These are phyloP conservation scores for Calephelis perditalis DNA, from an alignment of 2,888 invertebrate genomes.

Conservation along the genomic window DNA sequence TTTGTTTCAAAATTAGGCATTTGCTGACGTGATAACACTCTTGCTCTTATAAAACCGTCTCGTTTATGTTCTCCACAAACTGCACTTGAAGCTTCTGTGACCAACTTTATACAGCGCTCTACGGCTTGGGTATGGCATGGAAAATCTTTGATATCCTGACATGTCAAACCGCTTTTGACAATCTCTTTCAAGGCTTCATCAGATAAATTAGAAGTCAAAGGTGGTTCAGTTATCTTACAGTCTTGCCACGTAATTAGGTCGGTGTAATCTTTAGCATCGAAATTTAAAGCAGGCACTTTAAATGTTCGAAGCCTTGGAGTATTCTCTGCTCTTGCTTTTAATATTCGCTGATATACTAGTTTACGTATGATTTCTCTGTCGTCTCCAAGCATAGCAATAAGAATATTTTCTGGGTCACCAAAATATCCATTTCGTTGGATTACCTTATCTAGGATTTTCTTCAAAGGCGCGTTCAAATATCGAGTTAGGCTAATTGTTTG, in stretches of 20 bases:
- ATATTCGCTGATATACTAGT: slow-evolving; percentile 17
- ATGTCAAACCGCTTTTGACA: not conserved
- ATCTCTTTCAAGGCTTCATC: not conserved
- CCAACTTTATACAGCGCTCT: not conserved
- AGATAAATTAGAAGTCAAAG: not conserved
- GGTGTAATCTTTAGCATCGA: slow-evolving; percentile 7
- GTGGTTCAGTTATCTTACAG: not conserved
- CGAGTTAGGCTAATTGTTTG: not conserved
- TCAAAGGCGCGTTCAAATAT: not conserved
- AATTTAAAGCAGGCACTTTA: slow-evolving; percentile 12
- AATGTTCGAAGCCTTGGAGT: not conserved
- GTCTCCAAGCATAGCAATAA: slow-evolving; percentile 20
- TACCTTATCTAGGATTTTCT: slow-evolving; percentile 14
- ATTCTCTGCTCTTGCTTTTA: slow-evolving; percentile 21
- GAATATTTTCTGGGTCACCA: slow-evolving; percentile 20
- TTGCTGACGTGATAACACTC: not conserved
- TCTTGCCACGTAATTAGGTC: slow-evolving; percentile 1
- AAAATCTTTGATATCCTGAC: not conserved
- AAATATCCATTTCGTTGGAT: slow-evolving; percentile 21
- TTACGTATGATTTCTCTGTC: slow-evolving; percentile 19
- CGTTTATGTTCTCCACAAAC: slow-evolving; percentile 2
- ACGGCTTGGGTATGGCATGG: not conserved
- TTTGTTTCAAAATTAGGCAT: not conserved
- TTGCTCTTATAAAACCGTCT: not conserved
- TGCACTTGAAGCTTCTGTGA: slow-evolving; percentile 1